Conservation (phyloP, 2,888 invertebrate species). For the Psococerastis gibbosa region DNA sequence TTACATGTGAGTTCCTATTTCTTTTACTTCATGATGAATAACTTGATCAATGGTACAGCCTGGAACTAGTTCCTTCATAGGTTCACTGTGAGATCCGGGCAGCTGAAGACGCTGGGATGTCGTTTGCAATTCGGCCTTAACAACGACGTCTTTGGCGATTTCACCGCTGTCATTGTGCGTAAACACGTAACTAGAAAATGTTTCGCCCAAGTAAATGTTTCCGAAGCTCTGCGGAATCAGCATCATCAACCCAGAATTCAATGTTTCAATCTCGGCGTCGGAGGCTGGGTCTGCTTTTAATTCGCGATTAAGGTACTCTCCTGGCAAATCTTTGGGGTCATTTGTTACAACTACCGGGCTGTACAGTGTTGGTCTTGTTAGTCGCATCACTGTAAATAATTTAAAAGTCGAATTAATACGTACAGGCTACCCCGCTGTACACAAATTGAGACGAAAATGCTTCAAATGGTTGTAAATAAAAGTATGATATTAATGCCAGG, state of each 20-base stretch:
- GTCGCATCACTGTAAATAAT: constrained; percentile 59
- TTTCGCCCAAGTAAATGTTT: constrained; percentile 94
- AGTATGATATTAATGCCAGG: no score
- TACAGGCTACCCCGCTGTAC: no score
- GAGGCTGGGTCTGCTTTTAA: constrained; percentile 69
- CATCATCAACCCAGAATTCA: constrained; percentile 76
- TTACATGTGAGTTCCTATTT: constrained; percentile 92
- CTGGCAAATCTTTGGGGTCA: constrained; percentile 70
- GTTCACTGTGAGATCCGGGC: constrained; percentile 37
- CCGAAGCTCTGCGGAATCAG: constrained; percentile 93
- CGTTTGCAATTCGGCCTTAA: constrained; percentile 80
- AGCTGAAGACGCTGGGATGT: constrained; percentile 69
- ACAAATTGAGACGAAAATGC: no score
- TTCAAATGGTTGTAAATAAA: no score
- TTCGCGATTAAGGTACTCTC: constrained; percentile 57
- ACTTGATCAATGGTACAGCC: constrained; percentile 85
- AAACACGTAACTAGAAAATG: constrained; percentile 93
- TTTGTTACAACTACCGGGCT: constrained; percentile 64
- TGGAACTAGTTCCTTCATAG: constrained; percentile 35
- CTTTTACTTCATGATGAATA: constrained; percentile 98
- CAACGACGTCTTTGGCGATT: constrained; percentile 34
- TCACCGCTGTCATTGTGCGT: constrained; percentile 89
- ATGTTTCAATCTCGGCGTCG: constrained; percentile 58
- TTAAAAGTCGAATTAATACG: no score
- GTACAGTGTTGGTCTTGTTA: constrained; percentile 79